Evolutionary conservation across 2,113 vertebrate species (phyloP).

Genomic region (Gobius niger): DNA sequence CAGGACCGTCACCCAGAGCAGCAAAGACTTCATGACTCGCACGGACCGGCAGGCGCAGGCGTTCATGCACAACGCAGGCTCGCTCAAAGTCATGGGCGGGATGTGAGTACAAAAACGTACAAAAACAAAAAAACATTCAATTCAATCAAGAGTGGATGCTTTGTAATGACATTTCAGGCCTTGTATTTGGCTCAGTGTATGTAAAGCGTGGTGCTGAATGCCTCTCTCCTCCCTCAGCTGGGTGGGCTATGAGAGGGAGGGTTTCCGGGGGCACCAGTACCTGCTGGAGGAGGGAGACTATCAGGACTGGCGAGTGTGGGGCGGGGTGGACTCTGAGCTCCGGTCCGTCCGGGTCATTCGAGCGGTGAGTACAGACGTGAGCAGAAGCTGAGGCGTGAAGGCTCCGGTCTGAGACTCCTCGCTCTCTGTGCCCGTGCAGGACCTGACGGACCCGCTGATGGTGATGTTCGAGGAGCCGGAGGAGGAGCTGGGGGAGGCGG

Average conservation of each 20-base stretch:
- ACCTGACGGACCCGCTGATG: conserved; percentile 83
- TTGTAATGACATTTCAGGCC: too few relatives aligned
- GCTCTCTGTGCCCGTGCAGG: conserved; percentile 64
- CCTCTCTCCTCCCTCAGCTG: conserved; percentile 75
- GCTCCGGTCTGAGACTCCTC: neutral
- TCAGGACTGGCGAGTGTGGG: conserved; percentile 89
- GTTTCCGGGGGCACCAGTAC: conserved; percentile 93
- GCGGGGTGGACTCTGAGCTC: conserved; percentile 81
- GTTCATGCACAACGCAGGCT: conserved; percentile 79
- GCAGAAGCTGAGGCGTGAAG: neutral
- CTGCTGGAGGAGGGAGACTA: conserved; percentile 96
- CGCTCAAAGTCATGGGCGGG: conserved; percentile 85
- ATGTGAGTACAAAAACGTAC: too few relatives aligned
- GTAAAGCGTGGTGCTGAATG: too few relatives aligned
- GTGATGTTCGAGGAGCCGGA: conserved; percentile 82
- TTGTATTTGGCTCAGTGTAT: too few relatives aligned
- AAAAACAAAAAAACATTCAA: too few relatives aligned
- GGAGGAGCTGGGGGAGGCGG: conserved; percentile 67
- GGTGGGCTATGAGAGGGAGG: conserved; percentile 94
- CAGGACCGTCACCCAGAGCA: conserved; percentile 80
- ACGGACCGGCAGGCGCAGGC: conserved; percentile 61
- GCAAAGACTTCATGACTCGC: conserved; percentile 80
- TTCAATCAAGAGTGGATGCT: too few relatives aligned
- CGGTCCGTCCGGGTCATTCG: conserved; percentile 85
- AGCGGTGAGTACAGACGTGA: conserved; percentile 77